Conservation (phyloP, 2,888 invertebrate species). For the Apodemia duryi region DNA sequence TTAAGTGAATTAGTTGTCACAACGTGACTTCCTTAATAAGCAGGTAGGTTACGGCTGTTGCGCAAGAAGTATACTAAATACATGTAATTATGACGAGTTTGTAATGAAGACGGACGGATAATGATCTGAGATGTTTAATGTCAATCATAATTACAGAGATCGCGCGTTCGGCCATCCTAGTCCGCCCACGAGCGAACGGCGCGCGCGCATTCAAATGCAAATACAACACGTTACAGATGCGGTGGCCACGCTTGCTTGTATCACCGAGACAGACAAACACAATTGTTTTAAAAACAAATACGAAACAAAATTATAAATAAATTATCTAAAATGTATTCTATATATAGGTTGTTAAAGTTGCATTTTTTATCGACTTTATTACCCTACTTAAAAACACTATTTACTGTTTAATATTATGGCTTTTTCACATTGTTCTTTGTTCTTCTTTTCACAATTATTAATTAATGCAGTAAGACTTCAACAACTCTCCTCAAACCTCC, state of each 20-base stretch:
- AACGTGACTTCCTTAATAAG: background rate
- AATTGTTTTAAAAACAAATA: too few species aligned
- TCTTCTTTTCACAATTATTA: too few species aligned
- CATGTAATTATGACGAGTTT: slow-evolving; percentile 22
- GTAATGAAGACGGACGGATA: slow-evolving; percentile 22
- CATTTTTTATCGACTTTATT: too few species aligned
- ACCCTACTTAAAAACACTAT: too few species aligned
- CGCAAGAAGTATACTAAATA: background rate
- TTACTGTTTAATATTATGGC: too few species aligned
- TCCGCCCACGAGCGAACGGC: slow-evolving; percentile 31
- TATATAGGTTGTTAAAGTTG: too few species aligned
- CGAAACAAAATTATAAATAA: too few species aligned
- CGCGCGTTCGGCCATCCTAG: slow-evolving; percentile 26
- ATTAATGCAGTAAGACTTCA: too few species aligned
- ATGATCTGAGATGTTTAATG: slow-evolving; percentile 30
- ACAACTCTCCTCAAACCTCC: too few species aligned
- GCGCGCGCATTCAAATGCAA: slow-evolving; percentile 60
- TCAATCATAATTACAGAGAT: slow-evolving; percentile 31
- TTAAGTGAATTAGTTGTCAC: background rate
- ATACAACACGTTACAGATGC: slow-evolving; percentile 39
- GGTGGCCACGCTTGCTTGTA: slow-evolving; percentile 23
- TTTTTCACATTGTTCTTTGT: too few species aligned
- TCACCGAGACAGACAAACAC: background rate
- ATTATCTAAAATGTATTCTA: too few species aligned
- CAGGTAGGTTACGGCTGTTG: background rate